A percentile compares a stretch with the other conserved stretches of the same genome.
These are phyloP conservation scores for Apamea crenata DNA, from an alignment of 2,888 invertebrate species.

Conservation along the genomic window DNA sequence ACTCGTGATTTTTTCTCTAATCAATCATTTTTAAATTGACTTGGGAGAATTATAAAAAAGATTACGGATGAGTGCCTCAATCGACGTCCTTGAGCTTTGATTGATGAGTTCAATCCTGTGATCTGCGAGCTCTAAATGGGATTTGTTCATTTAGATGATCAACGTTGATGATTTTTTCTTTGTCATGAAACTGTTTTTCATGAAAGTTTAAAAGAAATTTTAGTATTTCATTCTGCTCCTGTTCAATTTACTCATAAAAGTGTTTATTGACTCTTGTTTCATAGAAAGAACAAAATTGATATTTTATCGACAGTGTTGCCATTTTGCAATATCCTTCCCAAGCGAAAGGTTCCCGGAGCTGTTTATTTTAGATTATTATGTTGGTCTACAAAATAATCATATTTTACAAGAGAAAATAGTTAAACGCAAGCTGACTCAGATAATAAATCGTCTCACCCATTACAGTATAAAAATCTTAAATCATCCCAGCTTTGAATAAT, in stretches of 20 bases:
- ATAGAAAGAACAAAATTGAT: constrained; percentile 18
- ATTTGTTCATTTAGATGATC: constrained; percentile 47
- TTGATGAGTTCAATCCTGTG: constrained; percentile 66
- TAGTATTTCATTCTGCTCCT: background rate
- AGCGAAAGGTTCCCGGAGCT: constrained; percentile 19
- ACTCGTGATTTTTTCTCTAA: constrained; percentile 70
- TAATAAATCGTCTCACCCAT: constrained; percentile 53
- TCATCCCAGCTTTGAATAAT: constrained; percentile 55
- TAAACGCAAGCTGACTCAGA: constrained; percentile 25
- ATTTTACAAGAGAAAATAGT: constrained; percentile 36
- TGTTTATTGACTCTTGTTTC: constrained; percentile 28
- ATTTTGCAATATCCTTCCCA: constrained; percentile 34
- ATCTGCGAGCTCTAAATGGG: constrained; percentile 51
- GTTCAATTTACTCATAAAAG: constrained; percentile 7
- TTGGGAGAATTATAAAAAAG: constrained; percentile 73
- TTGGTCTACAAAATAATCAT: constrained; percentile 20
- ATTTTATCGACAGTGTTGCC: constrained; percentile 11
- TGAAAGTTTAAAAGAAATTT: background rate
- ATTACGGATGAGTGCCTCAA: constrained; percentile 63
- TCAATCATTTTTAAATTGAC: constrained; percentile 82
- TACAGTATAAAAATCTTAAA: constrained; percentile 49
- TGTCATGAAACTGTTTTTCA: background rate
- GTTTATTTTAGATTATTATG: constrained; percentile 42
- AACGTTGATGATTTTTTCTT: constrained; percentile 11
- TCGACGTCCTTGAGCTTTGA: constrained; percentile 61